Conservation (phyloP, 2,797 vertebrate genomes). For the Luscinia megarhynchos region DNA sequence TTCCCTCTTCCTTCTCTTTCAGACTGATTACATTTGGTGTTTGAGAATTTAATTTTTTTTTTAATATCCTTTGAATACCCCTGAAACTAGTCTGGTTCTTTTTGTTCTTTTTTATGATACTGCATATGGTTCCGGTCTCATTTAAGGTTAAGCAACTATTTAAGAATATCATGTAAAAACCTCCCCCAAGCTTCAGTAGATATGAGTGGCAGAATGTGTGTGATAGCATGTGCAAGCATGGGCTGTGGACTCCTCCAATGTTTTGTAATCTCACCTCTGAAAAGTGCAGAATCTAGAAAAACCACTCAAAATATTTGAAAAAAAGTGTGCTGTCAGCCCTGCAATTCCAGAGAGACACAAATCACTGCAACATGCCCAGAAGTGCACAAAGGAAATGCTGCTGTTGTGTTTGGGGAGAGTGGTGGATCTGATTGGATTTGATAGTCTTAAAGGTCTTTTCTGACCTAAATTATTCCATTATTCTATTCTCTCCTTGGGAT, state of each 20-base stretch:
- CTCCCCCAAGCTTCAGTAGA: neutral
- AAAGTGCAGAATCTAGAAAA: neutral
- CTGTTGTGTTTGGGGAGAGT: neutral
- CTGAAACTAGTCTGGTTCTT: neutral
- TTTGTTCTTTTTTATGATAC: neutral
- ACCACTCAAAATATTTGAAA: neutral
- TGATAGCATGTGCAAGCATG: neutral
- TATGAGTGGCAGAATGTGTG: neutral
- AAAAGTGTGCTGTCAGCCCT: neutral
- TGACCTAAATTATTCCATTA: neutral
- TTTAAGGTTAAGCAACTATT: neutral
- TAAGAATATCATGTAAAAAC: neutral
- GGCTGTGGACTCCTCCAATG: too few relatives aligned
- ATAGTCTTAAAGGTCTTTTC: neutral
- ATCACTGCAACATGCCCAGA: neutral
- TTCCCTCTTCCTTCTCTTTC: too few relatives aligned
- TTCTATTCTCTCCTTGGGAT: neutral
- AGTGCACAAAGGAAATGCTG: neutral
- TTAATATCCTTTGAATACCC: neutral
- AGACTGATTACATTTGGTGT: neutral
- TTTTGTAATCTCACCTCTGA: neutral
- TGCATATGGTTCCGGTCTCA: neutral
- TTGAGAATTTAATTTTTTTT: neutral
- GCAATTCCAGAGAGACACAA: neutral
- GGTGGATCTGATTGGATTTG: neutral